phyloP scores from a whole-genome alignment of 2,113 vertebrate genomes.

The Empidonax alnorum region DNA sequence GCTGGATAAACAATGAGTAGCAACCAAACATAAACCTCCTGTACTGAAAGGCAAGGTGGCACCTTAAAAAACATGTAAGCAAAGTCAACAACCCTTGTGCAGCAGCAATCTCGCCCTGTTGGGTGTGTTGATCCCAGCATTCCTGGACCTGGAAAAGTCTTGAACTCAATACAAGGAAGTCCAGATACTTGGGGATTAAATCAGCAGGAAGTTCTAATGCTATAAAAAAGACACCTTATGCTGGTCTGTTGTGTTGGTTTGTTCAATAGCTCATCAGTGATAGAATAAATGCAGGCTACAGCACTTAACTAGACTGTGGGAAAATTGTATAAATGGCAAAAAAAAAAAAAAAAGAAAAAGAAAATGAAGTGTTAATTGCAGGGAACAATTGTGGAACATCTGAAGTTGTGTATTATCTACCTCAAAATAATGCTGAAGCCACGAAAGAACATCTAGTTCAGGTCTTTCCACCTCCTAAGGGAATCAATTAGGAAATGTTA shows the following conservation, averaged over 20 bases:
- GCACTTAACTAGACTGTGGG: background rate
- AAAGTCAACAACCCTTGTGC: background rate
- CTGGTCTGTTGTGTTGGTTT: background rate
- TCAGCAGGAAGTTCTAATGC: background rate
- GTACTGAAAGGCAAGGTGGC: background rate
- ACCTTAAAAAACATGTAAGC: background rate
- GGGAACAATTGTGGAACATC: background rate
- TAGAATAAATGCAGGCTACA: background rate
- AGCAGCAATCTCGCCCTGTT: background rate
- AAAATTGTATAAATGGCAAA: background rate
- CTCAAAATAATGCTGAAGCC: background rate
- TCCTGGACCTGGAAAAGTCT: background rate
- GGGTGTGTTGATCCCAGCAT: background rate
- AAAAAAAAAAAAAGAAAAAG: background rate
- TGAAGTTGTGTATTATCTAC: background rate
- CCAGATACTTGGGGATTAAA: background rate
- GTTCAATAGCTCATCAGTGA: background rate
- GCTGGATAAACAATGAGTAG: background rate
- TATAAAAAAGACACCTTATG: background rate
- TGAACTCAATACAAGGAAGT: background rate
- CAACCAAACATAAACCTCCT: background rate
- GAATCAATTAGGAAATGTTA: slow-evolving; percentile 42
- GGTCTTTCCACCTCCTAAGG: background rate
- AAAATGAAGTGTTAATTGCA: slow-evolving; percentile 13
- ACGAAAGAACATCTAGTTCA: background rate